Conservation (phyloP, 1,140 invertebrate genomes). For the Eurosta solidaginis region DNA sequence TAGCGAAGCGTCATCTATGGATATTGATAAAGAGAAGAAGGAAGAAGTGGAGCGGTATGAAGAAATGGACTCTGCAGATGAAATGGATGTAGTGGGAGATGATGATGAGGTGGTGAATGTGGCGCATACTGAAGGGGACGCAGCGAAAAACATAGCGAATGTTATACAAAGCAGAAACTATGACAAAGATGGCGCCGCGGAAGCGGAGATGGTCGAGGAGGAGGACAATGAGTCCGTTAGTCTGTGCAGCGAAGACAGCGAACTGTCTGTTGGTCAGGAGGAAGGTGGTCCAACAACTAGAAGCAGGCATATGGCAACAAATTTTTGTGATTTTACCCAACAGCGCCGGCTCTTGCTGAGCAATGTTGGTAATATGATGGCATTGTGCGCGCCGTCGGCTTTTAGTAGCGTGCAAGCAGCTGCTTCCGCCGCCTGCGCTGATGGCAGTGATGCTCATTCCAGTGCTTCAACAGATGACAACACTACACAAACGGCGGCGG, state of each 20-base stretch:
- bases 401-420: conserved; percentile 42
- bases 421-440: not conserved
- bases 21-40: conserved; percentile 36
- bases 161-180: not conserved
- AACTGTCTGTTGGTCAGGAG: conserved; percentile 71
- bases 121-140: not conserved
- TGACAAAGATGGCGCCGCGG: not conserved
- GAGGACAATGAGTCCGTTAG: conserved; percentile 35
- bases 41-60: conserved; percentile 6
- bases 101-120: conserved; percentile 37
- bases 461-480: conserved; percentile 34
- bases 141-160: not conserved
- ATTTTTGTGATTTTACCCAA: conserved; percentile 33
- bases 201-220: conserved; percentile 9
- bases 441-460: conserved; percentile 35
- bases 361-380: conserved; percentile 43
- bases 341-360: conserved; percentile 34
- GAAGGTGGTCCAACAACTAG: conserved; percentile 48
- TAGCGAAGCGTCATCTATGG: conserved; percentile 32
- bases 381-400: conserved; percentile 50
- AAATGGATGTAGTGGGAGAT: conserved; percentile 39
- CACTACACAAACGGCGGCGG: not conserved
- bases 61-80: not conserved
- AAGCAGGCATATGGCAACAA: conserved; percentile 39
- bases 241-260: conserved; percentile 68